A percentile compares a stretch with the other conserved stretches of the same genome.
These are phyloP conservation scores for Psilopsiagon aurifrons DNA, from an alignment of 2,113 vertebrate species.

Conservation along the genomic window DNA sequence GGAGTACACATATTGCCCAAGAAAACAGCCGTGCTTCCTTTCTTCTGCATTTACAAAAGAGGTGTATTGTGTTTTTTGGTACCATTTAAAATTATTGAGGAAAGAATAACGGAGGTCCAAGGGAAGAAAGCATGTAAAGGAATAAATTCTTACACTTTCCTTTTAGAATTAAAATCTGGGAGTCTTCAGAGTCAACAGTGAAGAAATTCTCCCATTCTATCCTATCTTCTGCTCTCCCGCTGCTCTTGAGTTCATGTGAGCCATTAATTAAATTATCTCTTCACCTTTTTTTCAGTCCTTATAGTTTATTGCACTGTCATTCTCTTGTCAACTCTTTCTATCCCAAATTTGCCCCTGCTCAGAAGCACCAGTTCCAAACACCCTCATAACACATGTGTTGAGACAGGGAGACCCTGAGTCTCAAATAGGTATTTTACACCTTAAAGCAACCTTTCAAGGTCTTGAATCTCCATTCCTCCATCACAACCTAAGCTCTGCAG, in stretches of 20 bases:
- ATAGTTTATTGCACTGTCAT: neutral
- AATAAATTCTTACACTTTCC: neutral
- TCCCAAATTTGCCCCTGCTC: neutral
- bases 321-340: neutral
- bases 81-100: neutral
- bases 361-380: neutral
- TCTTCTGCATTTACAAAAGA: neutral
- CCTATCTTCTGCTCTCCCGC: neutral
- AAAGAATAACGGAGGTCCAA: neutral
- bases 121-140: neutral
- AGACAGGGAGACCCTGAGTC: neutral
- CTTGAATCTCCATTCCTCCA: neutral
- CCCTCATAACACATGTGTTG: neutral
- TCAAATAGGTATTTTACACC: neutral
- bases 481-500: neutral
- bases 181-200: neutral
- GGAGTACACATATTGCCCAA: neutral
- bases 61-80: neutral
- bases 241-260: neutral
- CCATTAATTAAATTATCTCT: neutral
- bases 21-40: neutral
- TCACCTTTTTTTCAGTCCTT: neutral
- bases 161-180: neutral
- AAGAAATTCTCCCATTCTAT: neutral
- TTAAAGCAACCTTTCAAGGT: neutral